Evolutionary conservation across 1,140 invertebrate genomes (phyloP), one percentile per base, ranked within the genome.

Genomic region (Rhynchophorus ferrugineus): DNA sequence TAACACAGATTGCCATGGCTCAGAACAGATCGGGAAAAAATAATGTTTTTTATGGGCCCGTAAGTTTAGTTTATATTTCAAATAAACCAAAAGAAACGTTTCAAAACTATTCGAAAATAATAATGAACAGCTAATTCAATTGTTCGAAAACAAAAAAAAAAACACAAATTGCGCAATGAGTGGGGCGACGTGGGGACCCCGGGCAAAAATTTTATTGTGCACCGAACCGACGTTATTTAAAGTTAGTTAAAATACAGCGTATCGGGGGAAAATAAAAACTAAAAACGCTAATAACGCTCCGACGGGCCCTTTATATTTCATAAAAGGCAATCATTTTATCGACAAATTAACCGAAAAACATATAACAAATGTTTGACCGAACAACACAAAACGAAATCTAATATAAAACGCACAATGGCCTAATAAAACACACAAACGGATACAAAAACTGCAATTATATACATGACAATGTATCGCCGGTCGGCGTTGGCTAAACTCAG

Each of bases 391-490:
- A 61, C 62, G 49, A 64, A 64, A 64, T 64, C 62, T 64, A 62
- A 64, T 64, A 64, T 64, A 62, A 61, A 64, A 60, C 49, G 59
- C 57, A 64, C 59, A 62, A 61, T 61, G 54, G 61, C 44, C 62
- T 61, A 62, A 64, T 64, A 64, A 64, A 64, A 62, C 61, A n/a
- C n/a, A 64, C 62, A 62, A 62, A 62, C 56, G 59, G 46, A 59
- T 59, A 61, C 62, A 64, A 62, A 64, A 62, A 64, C 57, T 62
- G 62, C 61, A 62, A 62, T 64, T 64, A 64, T 62, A 62, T 56
- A 58, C 58, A 62, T 59, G 60, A 64, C 62, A 64, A 64, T 64
- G 61, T 57, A 62, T 64, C 56, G 59, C 49, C 33, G 16, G 35
- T 49, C 56, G 52, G 51, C 57, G 56, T 37, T 55, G 18, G 24